Base-by-base conservation (phyloP, 2,888 invertebrate genomes). In the Heliconius aoede region DNA sequence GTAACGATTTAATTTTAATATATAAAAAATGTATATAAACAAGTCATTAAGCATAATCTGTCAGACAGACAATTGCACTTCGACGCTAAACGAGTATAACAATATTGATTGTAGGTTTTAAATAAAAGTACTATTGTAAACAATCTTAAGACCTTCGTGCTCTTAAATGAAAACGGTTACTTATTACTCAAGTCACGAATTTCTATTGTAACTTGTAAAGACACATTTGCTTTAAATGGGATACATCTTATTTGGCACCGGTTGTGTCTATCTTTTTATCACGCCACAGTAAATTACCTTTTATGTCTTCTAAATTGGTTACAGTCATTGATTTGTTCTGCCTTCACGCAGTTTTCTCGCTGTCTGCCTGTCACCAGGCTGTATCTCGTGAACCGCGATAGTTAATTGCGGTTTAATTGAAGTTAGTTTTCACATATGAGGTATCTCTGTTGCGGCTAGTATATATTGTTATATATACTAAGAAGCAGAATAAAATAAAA, bases 101-200 rank as follows among this genome's bases (percentile, higher is more conserved):
- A 36, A 36, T 26, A 65, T 65, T 65, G 40, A 65, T 65, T 24
- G 15, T 65, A 40, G 36, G 36, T 15, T 36, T 40, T 60, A 72
- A 60, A 71, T 68, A 40, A 51, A 58, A 71, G 5, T 72, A 58
- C 26, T 40, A 60, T 72, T 60, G 24, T 32, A 72, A 72, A 61
- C 26, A 36, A 21, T 72, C 72, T 40, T 72, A 36, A 61, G 60
- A 72, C 32, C 72, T 72, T 72, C 72, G 72, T 72, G 72, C 36
- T 72, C 58, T 72, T 36, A 60, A 72, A 72, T 72, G 72, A 72
- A 72, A 72, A 72, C 40, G 72, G 60, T 36, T 61, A 26, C 58
- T 72, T 72, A 72, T 60, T 61, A 72, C 72, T 60, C 72, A 40
- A 72, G 72, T 72, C 72, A 72, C 72, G 72, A 72, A 72, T 60